Conservation (phyloP, 2,888 invertebrate genomes). For the Hydraecia micacea region DNA sequence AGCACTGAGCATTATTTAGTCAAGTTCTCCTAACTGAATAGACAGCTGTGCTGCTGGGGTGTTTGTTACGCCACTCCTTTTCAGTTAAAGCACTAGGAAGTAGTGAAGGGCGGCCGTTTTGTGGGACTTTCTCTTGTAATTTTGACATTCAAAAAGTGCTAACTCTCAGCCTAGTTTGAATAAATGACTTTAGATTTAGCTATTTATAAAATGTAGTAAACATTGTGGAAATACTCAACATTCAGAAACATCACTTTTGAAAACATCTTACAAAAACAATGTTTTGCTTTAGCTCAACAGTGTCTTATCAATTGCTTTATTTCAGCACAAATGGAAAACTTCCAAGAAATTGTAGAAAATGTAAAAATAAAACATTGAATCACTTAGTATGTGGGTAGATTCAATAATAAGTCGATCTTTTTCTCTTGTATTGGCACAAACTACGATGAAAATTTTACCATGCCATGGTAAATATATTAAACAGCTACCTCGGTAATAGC, state of each 20-base stretch:
- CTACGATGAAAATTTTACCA: neutral
- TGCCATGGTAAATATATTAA: neutral
- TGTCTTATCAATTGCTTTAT: constrained; percentile 48
- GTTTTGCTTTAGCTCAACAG: constrained; percentile 12
- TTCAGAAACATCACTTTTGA: neutral
- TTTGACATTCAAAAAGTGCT: neutral
- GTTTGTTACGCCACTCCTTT: neutral
- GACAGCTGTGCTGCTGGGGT: neutral
- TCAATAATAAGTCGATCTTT: neutral
- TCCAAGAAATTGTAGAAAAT: constrained; percentile 30
- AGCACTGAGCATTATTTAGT: neutral
- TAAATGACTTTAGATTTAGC: neutral
- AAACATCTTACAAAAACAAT: neutral
- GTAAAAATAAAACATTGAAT: neutral
- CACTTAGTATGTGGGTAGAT: constrained; percentile 16
- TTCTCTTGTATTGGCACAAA: neutral
- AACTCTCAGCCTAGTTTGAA: neutral
- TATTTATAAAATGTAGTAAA: neutral
- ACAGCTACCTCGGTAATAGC: neutral
- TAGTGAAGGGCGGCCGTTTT: neutral
- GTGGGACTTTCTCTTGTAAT: neutral
- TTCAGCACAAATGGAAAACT: constrained; percentile 2
- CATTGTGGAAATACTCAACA: neutral
- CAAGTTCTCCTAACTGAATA: neutral
- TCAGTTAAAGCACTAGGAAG: neutral